Evolutionary conservation across 2,113 vertebrate species (phyloP).

Genomic region (Glareola pratincola): DNA sequence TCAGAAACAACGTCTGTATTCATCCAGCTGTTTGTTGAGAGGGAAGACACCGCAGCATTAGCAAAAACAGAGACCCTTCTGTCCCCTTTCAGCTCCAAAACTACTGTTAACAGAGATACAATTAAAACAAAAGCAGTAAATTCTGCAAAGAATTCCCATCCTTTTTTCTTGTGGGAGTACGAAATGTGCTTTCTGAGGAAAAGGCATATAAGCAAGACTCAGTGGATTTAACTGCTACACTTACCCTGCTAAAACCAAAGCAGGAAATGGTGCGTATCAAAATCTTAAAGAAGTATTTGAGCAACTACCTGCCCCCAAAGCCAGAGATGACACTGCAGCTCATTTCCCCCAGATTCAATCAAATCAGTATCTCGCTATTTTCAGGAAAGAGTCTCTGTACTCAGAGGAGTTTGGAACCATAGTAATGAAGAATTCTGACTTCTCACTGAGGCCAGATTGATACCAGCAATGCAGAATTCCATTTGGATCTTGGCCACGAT

Average conservation of each 20-base stretch:
- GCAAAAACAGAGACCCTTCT: background rate
- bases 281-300: background rate
- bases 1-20: background rate
- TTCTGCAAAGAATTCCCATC: background rate
- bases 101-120: background rate
- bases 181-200: background rate
- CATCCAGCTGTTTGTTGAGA: background rate
- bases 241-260: background rate
- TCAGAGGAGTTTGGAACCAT: background rate
- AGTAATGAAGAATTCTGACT: background rate
- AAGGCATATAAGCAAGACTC: background rate
- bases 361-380: background rate
- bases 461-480: background rate
- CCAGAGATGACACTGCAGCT: background rate
- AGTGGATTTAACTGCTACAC: background rate
- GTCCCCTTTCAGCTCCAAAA: background rate
- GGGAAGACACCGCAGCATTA: background rate
- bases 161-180: background rate
- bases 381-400: background rate
- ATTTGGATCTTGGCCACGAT: background rate
- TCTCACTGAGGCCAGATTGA: background rate
- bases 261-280: fast-evolving
- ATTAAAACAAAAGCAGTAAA: background rate
- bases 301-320: background rate
- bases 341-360: background rate